Conservation (phyloP, 2,113 vertebrate species). For the Sus scrofa region T2T-Sscrofa CM000819.6:73602501-73603000, state of each 20-base stretch:
- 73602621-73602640: not conserved
- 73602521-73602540: not conserved
- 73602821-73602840: not conserved
- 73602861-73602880: not conserved
- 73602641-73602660: not conserved
- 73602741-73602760: not conserved
- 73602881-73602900: not conserved
- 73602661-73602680: not conserved
- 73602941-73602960: not conserved
- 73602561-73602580: not conserved
- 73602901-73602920: not conserved
- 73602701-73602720: not conserved
- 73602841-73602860: not conserved
- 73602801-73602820: not conserved
- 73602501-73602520: not conserved
- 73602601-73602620: not conserved
- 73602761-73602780: not conserved
- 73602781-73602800: not conserved
- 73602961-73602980: not conserved
- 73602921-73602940: not conserved
- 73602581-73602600: accelerated
- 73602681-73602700: not conserved
- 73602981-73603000: not conserved
- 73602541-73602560: not conserved
- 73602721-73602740: not conserved